These are phyloP conservation scores for Caenorhabditis angaria DNA, from an alignment of 2,888 invertebrate genomes.

Conservation along the genomic window DNA sequence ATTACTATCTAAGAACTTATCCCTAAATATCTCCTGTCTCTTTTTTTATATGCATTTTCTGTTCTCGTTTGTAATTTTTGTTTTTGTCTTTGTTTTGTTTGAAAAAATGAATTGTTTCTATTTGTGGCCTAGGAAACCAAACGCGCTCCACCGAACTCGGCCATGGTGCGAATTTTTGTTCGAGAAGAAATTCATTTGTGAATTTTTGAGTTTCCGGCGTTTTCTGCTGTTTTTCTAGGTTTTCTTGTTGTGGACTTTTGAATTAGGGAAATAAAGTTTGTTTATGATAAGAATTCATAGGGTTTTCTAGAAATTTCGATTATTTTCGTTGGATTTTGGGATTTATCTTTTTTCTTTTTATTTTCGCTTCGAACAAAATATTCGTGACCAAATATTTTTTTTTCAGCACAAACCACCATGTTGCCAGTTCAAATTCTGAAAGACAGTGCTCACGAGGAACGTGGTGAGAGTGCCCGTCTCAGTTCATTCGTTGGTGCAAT, in stretches of 20 bases:
- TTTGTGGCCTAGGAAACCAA: slow-evolving; percentile 18
- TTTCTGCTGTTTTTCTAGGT: neutral
- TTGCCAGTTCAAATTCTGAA: slow-evolving; percentile 83
- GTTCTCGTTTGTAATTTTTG: too few relatives aligned
- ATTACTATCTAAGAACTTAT: too few relatives aligned
- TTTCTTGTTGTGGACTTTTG: neutral
- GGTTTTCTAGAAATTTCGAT: too few relatives aligned
- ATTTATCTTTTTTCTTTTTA: too few relatives aligned
- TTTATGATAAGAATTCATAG: too few relatives aligned
- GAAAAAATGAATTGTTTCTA: too few relatives aligned
- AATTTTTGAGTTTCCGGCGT: neutral
- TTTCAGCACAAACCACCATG: slow-evolving; percentile 39
- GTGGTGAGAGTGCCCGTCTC: slow-evolving; percentile 93
- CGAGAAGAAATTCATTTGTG: slow-evolving; percentile 31
- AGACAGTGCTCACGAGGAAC: slow-evolving; percentile 96
- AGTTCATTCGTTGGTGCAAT: slow-evolving; percentile 98
- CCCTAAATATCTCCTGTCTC: too few relatives aligned
- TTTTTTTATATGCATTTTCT: too few relatives aligned
- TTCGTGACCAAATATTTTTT: neutral
- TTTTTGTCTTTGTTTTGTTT: too few relatives aligned
- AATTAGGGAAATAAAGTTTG: neutral
- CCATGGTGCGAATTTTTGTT: slow-evolving; percentile 19
- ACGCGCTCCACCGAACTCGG: slow-evolving; percentile 19
- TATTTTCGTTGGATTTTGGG: too few relatives aligned
- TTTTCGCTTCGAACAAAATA: too few relatives aligned